Evolutionary conservation across 1,140 invertebrate species (phyloP).

Genomic region (Trissolcus basalis): DNA sequence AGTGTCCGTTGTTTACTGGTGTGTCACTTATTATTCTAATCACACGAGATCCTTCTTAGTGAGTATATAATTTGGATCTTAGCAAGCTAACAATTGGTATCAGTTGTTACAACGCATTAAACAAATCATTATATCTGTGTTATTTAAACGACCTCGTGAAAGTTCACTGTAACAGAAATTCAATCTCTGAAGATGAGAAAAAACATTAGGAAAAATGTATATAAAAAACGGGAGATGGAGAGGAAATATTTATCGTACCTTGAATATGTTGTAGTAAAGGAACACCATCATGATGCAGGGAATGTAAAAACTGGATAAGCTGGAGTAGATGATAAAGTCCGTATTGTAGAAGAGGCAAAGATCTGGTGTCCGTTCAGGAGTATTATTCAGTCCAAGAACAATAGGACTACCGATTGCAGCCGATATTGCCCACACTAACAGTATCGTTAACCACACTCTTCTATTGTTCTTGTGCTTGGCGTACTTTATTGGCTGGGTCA

Average conservation of each 20-base stretch:
- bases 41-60: neutral
- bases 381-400: conserved; percentile 95
- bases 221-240: too few species aligned
- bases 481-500: conserved; percentile 99
- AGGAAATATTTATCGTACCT: conserved; percentile 77
- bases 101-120: too few species aligned
- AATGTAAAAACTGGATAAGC: conserved; percentile 98
- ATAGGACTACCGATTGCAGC: conserved; percentile 97
- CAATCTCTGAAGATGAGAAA: too few species aligned
- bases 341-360: conserved; percentile 98
- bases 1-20: conserved; percentile 5
- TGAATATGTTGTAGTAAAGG: conserved; percentile 98
- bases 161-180: too few species aligned
- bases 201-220: too few species aligned
- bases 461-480: conserved; percentile 98
- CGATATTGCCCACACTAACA: conserved; percentile 97
- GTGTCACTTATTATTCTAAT: conserved; percentile 3
- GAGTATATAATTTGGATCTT: neutral
- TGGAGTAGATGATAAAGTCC: conserved; percentile 98
- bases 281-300: conserved; percentile 99
- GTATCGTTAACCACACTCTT: conserved; percentile 95
- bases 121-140: too few species aligned
- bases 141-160: too few species aligned
- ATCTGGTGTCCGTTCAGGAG: conserved; percentile 84
- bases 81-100: neutral